Percentiles rank a stretch among this genome's conserved stretches.
Conservation (phyloP, 2,797 vertebrate species). For the Streptopelia turtur region DNA sequence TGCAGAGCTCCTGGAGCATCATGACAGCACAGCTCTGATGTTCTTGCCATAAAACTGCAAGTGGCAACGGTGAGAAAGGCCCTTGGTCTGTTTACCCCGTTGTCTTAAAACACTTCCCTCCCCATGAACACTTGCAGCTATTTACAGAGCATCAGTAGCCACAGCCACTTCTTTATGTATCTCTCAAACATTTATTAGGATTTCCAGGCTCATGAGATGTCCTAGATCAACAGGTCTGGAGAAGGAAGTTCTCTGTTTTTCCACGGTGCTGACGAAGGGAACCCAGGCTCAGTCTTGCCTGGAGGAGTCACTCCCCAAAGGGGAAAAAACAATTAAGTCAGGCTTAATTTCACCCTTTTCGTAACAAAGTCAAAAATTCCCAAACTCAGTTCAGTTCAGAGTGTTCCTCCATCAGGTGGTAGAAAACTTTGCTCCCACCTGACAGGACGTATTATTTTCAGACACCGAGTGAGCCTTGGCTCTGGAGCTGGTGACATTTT, state of each 20-base stretch:
- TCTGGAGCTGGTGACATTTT: conserved; percentile 38
- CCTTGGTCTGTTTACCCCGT: not conserved
- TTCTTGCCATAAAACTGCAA: not conserved
- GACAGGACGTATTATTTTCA: not conserved
- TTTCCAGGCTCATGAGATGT: not conserved
- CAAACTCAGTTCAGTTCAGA: not conserved
- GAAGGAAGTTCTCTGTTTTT: not conserved
- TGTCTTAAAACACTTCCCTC: not conserved
- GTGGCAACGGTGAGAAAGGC: not conserved
- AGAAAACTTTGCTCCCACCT: not conserved
- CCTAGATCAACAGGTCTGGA: not conserved
- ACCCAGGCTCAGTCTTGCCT: not conserved
- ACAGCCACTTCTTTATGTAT: not conserved
- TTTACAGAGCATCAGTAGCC: not conserved
- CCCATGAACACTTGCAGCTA: not conserved
- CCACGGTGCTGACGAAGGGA: not conserved
- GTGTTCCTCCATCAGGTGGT: not conserved
- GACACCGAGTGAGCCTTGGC: not conserved
- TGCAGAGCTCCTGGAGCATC: not conserved
- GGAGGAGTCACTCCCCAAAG: not conserved
- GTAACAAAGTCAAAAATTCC: not conserved
- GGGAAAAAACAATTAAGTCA: not conserved
- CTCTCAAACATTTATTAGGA: conserved; percentile 2
- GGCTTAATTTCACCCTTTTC: not conserved
- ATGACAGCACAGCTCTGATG: fast-evolving